Conservation (phyloP, 2,888 invertebrate genomes). For the Tiliacea aurago region DNA sequence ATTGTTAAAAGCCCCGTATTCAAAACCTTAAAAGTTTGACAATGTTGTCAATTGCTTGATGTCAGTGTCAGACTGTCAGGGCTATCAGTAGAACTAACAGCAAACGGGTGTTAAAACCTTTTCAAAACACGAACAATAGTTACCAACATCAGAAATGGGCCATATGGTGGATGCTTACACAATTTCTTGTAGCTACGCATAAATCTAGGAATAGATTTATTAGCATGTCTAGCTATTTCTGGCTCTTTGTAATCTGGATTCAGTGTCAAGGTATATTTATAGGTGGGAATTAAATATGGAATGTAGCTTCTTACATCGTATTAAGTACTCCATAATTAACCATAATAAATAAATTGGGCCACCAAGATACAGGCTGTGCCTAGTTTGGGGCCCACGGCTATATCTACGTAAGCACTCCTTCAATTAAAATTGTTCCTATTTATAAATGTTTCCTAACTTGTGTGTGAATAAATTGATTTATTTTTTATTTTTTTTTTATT, state of each 20-base stretch:
- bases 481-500: too few species aligned
- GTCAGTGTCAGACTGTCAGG: too few species aligned
- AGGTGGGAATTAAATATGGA: not conserved
- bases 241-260: slow-evolving; percentile 13
- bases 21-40: too few species aligned
- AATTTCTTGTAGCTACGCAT: slow-evolving; percentile 25
- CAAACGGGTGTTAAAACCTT: not conserved
- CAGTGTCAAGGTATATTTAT: slow-evolving; percentile 51
- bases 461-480: too few species aligned
- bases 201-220: slow-evolving; percentile 51
- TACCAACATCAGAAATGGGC: slow-evolving; percentile 39
- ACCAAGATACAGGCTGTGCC: too few species aligned
- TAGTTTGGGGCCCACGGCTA: too few species aligned
- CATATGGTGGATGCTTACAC: slow-evolving; percentile 46
- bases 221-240: slow-evolving; percentile 33
- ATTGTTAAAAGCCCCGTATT: too few species aligned
- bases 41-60: too few species aligned
- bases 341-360: too few species aligned
- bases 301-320: not conserved
- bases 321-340: not conserved
- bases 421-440: too few species aligned
- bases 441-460: too few species aligned
- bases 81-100: not conserved
- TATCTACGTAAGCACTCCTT: too few species aligned
- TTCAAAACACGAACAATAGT: slow-evolving; percentile 42